Percentiles rank a stretch among this genome's conserved stretches.
These are phyloP conservation scores for Thereva nobilitata DNA, from an alignment of 2,888 invertebrate species.

Conservation along the genomic window DNA sequence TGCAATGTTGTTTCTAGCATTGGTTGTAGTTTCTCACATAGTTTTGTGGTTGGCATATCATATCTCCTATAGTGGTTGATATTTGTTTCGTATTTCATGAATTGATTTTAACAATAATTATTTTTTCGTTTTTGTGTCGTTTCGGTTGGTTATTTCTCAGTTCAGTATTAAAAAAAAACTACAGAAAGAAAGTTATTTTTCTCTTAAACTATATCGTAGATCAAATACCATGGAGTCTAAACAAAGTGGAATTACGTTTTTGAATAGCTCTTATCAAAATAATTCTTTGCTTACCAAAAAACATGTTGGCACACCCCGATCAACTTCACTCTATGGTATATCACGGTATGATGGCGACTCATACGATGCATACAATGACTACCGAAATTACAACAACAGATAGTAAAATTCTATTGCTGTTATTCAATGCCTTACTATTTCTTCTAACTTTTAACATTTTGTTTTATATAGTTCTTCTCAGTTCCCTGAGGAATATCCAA, in stretches of 20 bases:
- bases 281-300: conserved; percentile 5
- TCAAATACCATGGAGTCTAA: conserved; percentile 12
- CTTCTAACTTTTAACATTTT: background rate
- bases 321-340: conserved; percentile 28
- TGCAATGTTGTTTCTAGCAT: too few relatives aligned
- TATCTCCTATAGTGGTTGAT: too few relatives aligned
- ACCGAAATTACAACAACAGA: background rate
- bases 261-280: conserved; percentile 15
- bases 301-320: conserved; percentile 7
- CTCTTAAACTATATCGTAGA: conserved; percentile 3
- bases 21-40: too few relatives aligned
- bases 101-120: too few relatives aligned
- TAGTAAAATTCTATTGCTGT: background rate
- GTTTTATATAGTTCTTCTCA: background rate
- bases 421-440: background rate
- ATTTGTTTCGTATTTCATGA: too few relatives aligned
- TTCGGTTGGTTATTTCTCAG: too few relatives aligned
- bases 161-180: conserved; percentile 1
- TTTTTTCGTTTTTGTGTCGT: too few relatives aligned
- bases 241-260: conserved; percentile 12
- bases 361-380: background rate
- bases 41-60: too few relatives aligned
- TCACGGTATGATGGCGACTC: conserved; percentile 7
- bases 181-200: conserved; percentile 1
- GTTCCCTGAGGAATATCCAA: background rate